Base-by-base conservation (phyloP, 2,888 invertebrate genomes). In the Cistogaster globosa region DNA sequence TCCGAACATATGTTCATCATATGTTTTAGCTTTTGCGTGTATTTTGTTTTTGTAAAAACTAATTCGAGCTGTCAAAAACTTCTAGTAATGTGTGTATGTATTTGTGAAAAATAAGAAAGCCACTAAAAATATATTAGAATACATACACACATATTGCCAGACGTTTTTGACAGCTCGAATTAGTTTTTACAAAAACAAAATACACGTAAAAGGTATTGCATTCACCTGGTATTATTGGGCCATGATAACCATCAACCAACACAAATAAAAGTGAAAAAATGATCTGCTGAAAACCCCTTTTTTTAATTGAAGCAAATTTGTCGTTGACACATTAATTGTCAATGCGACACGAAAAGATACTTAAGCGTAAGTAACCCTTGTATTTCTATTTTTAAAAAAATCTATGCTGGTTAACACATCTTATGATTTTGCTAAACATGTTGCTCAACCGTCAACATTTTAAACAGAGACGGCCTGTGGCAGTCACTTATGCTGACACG, bases 301-400 rank as follows among this genome's bases (percentile, higher is more conserved):
- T 76, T 32, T 69, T 78, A 85, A 85, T 85, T 81, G 63, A 78
- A 81, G 81, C 84, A 81, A 85, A 81, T 85, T 85, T 77, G 68
- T 55, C 36, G 68, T 63, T 69, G 74, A 78, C 72, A 81, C 58
- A 74, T 77, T 62, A n/a, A 69, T 74, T 57, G 60, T 60, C 16
- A 11, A 72, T 63, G 18, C 51, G 51, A 69, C 20, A 55, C 1
- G 18, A 68, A 0, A 58, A 58, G 9, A 16, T 18, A 53, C 18
- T 53, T 6, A 16, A 63, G 22, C 48, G 14, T 74, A 74, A 78
- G 14, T 74, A 74, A 78, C 77, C 77, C 68, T 74, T 77, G 65
- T 62, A n/a, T 16, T 67, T 18, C 36, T 38, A 26, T 45, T 16
- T 18, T 36, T 45, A 48, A 58, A 51, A 60, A 60, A 48, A 57